These are phyloP conservation scores for Psittacula echo DNA, from an alignment of 2,797 vertebrate species.

Conservation along the genomic window DNA sequence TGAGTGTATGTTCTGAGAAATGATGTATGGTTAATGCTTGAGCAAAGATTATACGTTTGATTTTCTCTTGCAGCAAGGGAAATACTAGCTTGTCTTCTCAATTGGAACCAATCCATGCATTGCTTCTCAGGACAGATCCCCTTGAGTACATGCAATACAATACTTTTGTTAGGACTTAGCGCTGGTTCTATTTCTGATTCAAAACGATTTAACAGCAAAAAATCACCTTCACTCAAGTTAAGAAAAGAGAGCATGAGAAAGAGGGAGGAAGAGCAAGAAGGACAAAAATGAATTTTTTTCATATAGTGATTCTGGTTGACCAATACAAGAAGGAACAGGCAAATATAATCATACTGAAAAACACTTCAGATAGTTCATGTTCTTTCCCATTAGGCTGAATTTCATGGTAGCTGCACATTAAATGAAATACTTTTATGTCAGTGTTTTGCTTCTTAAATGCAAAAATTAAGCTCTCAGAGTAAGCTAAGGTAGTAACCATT, in stretches of 20 bases:
- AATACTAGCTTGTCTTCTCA: slow-evolving; percentile 26
- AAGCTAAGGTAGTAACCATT: neutral
- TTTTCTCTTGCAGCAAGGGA: neutral
- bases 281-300: neutral
- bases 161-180: neutral
- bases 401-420: slow-evolving; percentile 21
- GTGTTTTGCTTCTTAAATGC: neutral
- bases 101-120: slow-evolving; percentile 27
- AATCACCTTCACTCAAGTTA: neutral
- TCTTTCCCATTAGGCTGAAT: slow-evolving; percentile 8
- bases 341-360: neutral
- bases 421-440: neutral
- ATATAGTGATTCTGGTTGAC: neutral
- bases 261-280: neutral
- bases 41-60: slow-evolving; percentile 1
- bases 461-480: neutral
- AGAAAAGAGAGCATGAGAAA: neutral
- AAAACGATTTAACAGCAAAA: neutral
- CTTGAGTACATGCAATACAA: neutral
- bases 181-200: neutral
- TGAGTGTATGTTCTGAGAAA: neutral
- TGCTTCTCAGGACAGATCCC: neutral
- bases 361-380: neutral
- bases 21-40: neutral
- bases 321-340: neutral